phyloP scores from a whole-genome alignment of 2,113 vertebrate genomes.

The Thalassarche chlororhynchos region DNA sequence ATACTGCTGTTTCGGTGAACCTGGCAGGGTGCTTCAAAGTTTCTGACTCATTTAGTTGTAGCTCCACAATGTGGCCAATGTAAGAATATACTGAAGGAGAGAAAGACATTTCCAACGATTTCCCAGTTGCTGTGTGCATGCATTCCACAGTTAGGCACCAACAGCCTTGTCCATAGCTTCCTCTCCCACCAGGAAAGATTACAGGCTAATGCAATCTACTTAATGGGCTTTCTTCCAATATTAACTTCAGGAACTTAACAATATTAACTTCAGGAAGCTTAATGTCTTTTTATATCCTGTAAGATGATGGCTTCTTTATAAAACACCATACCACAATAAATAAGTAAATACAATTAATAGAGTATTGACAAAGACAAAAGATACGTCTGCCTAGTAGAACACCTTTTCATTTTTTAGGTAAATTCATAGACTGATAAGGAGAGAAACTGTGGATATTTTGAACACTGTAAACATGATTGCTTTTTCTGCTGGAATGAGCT shows the following conservation, averaged over 20 bases:
- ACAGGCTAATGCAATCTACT: neutral
- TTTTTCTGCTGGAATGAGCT: neutral
- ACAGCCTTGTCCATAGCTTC: neutral
- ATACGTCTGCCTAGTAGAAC: neutral
- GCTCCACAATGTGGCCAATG: constrained; percentile 63
- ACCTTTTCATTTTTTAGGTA: neutral
- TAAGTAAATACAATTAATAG: neutral
- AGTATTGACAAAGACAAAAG: neutral
- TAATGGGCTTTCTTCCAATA: neutral
- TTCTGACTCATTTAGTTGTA: constrained; percentile 35
- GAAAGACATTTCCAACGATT: neutral
- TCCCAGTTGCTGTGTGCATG: neutral
- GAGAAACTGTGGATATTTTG: neutral
- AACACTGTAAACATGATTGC: neutral
- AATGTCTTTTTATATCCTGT: neutral
- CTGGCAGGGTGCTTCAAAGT: neutral
- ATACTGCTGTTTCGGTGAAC: neutral
- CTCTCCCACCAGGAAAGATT: neutral
- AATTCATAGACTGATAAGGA: neutral
- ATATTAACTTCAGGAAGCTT: neutral
- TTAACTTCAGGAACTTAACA: neutral
- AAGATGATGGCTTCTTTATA: neutral
- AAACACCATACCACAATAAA: neutral
- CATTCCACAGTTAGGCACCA: neutral
- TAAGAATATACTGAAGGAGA: neutral